Base-by-base conservation (phyloP, 1,140 invertebrate genomes). In the Goniozus legneri region DNA sequence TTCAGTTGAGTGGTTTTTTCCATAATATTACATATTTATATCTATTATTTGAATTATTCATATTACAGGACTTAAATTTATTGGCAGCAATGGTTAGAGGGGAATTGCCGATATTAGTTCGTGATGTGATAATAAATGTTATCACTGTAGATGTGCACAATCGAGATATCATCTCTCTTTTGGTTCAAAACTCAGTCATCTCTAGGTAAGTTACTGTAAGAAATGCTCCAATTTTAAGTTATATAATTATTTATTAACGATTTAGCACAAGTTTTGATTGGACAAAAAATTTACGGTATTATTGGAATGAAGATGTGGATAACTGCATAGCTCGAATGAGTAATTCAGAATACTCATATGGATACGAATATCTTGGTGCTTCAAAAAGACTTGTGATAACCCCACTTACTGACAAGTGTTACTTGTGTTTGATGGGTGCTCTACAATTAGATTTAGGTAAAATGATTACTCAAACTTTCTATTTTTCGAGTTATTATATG, bases 331-430 rank as follows among this genome's bases (percentile, higher is more conserved):
- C 82, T 0, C 80, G 84, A 54, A 89, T 90, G 86, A 86, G 87
- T 1, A 87, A 82, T 50, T 82, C 86, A 1, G 79, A 83, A 60
- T 85, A 94, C 59, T 78, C 86, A 20, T 97, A 96, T 64, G 91
- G 90, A 4, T 95, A 94, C 65, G 94, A 97, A 71, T 97, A 96
- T 71, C 75, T 96, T 13, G 92, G 92, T 2, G 92, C 92, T 38
- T 84, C 84, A 42, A 84, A 85, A 61, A 82, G 88, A 48, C 76
- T 91, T 12, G 89, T 91, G 1, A 88, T 89, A 50, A 92, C 89
- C 0, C 87, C 88, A 0, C 67, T 89, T 16, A 92, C 90, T 0
- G 91, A 96, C 72, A 85, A 88, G 21, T 94, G 91, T 65, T 87
- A 95, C 70, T 68, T 92, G 0, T 92, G 89, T 57, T 71, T 94